Base-by-base conservation (phyloP, 2,113 vertebrate species). In the Engraulis encrasicolus region DNA sequence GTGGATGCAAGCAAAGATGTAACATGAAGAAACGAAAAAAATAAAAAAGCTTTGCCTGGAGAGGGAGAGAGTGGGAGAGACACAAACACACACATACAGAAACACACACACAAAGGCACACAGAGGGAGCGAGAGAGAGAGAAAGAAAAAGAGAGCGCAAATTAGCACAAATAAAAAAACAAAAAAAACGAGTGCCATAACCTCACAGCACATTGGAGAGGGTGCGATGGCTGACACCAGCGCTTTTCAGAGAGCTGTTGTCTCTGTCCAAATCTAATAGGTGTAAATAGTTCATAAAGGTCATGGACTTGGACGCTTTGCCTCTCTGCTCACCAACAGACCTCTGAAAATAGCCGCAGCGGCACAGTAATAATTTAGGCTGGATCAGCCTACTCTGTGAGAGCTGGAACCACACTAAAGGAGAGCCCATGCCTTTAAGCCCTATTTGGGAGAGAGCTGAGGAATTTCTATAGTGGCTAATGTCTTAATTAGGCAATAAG, bases 401-500 rank as follows among this genome's bases (percentile, higher is more conserved):
- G 91, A n/a, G 85, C 88, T 94, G 93, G 92, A 94, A 91, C 78
- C n/a, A 91, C 87, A 90, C 87, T 38, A 92, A 93, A 92, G 90
- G 89, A n/a, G 79, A 74, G 88, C 37, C 50, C 58, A 11, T 9
- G 52, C 88, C n/a, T n/a, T 92, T 90, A 78, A 89, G 87, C 87
- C 87, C 87, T 85, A 85, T 74, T 89, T 89, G 90, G 89, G 87
- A 89, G 87, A 89, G 88, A 83, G 80, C 78, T 86, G 86, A 91
- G 92, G 92, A 93, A 93, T 93, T 93, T 94, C 91, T 94, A 91
- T 89, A 92, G 93, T 87, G 86, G 92, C 89, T 92, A 93, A 93
- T 92, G 90, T 93, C 91, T 94, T 95, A 94, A 95, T 95, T 94
- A 94, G 91, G 90, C 90, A 87, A 93, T 92, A 94, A 95, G 92